These are phyloP conservation scores for Meloe dianella DNA, from an alignment of 2,888 invertebrate genomes.

Conservation along the genomic window DNA sequence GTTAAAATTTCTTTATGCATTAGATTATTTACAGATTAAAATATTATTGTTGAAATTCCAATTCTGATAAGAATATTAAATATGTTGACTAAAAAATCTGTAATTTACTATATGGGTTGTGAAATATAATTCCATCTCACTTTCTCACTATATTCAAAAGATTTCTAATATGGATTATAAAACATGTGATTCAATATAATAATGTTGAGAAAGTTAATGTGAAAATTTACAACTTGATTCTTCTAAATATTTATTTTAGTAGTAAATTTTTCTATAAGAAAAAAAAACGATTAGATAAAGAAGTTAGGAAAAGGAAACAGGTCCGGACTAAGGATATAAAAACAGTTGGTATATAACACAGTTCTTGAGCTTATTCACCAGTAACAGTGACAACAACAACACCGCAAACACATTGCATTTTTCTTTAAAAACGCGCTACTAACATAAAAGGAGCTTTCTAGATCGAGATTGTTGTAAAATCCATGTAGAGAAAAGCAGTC, in stretches of 20 bases:
- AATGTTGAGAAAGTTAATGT: conserved; percentile 7
- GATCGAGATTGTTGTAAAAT: conserved; percentile 21
- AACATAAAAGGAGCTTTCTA: conserved; percentile 13
- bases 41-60: conserved; percentile 4
- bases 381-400: not conserved
- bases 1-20: not conserved
- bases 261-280: not conserved
- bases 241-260: not conserved
- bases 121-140: not conserved
- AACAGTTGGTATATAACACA: not conserved
- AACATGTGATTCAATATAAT: conserved; percentile 5
- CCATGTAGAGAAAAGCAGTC: conserved; percentile 21
- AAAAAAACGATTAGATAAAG: not conserved
- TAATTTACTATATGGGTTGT: conserved; percentile 9
- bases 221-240: not conserved
- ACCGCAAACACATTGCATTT: not conserved
- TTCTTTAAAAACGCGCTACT: conserved; percentile 5
- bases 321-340: not conserved
- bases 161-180: conserved; percentile 5
- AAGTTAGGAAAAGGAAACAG: not conserved
- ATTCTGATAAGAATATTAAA: conserved; percentile 8
- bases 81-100: conserved; percentile 2
- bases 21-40: conserved; percentile 1
- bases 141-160: not conserved
- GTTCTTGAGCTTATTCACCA: not conserved